Evolutionary conservation across 1,140 invertebrate species (phyloP), one percentile per base, ranked within the genome.

Genomic region (Paraescarpia echinospica): DNA sequence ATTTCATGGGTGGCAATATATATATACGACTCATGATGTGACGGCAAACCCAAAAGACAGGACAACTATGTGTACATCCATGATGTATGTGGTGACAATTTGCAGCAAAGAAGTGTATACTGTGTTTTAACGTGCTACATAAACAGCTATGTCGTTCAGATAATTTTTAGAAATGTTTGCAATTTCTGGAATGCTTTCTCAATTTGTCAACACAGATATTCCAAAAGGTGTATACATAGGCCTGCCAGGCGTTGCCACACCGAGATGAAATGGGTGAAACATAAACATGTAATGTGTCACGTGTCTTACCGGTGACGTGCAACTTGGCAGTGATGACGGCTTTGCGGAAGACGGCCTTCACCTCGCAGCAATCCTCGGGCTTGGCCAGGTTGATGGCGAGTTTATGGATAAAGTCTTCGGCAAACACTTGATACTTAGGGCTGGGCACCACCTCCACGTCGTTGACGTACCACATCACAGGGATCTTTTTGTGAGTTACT

Each of bases 401-500:
- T 1, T 92, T 94, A 92, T 96, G 95, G 35, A 93, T 94, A 48
- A 94, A 94, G 59, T 94, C 95, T 31, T 96, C 95, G 33, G 94
- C 92, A 35, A 94, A 93, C 33, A 96, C 94, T 90, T 94, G 94
- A 92, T 94, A 95, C 91, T 96, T 96, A 14, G 95, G 95, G 90
- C 94, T 95, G 77, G 95, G 93, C 91, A 94, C 94, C 0, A 96
- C 94, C 88, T 94, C 94, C 91, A 94, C 93, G 88, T 93, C 95
- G 59, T 95, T 94, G 8, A 96, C 93, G 35, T 93, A 94, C 96
- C 96, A 96, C 12, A 93, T 92, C 0, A 96, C 95, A 35, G 94
- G 94, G 89, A 96, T 94, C 90, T 96, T 94, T 77, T 95, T 92
- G 89, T 96, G 93, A 18, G 94, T 95, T 27, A 95, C 93, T 94